Conservation (phyloP, 1,140 invertebrate genomes). For the Euura saliciscinereae region DNA sequence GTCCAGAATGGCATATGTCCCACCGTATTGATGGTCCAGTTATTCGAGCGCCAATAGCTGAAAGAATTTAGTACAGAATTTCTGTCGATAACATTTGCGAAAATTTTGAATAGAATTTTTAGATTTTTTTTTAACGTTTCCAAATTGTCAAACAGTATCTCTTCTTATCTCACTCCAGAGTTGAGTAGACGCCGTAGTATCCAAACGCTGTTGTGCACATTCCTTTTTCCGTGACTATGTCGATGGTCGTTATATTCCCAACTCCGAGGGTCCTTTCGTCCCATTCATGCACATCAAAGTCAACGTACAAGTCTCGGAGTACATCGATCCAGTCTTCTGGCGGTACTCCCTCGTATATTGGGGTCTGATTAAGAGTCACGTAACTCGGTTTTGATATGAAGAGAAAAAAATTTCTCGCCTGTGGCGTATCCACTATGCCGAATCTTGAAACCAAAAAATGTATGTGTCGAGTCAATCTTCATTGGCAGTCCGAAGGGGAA, state of each 20-base stretch:
- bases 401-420: constrained; percentile 31
- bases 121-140: too few species aligned
- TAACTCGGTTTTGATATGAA: constrained; percentile 29
- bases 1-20: background rate
- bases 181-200: constrained; percentile 18
- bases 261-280: background rate
- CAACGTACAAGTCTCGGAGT: constrained; percentile 27
- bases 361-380: constrained; percentile 19
- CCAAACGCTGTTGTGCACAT: constrained; percentile 24
- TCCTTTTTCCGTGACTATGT: constrained; percentile 33
- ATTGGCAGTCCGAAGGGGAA: too few species aligned
- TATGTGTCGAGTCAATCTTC: too few species aligned
- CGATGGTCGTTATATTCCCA: background rate
- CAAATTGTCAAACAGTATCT: background rate
- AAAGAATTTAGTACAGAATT: background rate
- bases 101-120: too few species aligned
- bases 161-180: constrained; percentile 30
- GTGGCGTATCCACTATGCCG: constrained; percentile 25
- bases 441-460: constrained; percentile 20
- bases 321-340: constrained; percentile 30
- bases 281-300: constrained; percentile 7
- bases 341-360: constrained; percentile 19
- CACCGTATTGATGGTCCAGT: constrained; percentile 30
- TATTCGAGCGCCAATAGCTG: constrained; percentile 42
- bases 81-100: too few species aligned